Evolutionary conservation across 1,140 invertebrate species (phyloP), one percentile per base, ranked within the genome.

Genomic region (Heliconius melpomene): DNA sequence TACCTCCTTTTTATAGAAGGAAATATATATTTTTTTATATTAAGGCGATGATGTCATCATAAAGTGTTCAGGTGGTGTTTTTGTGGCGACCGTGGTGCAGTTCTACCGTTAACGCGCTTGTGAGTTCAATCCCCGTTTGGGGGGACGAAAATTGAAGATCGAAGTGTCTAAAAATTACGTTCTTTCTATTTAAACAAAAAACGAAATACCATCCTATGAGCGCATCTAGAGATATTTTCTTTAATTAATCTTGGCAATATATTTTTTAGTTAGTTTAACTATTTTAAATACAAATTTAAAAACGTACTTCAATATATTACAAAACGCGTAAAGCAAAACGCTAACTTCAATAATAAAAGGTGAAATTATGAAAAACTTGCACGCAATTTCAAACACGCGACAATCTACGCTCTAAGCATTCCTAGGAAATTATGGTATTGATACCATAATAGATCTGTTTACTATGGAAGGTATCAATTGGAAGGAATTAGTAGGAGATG

Each of bases 371-470:
- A 66, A 66, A 66, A 29, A 66, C 11, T 3, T 66, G 18, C 75
- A 77, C 75, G 75, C 54, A 20, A 71, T 18, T 3, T 2, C 16
- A 29, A 29, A 71, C 75, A 77, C 66, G 75, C 54, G 75, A 57
- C 57, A 38, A 6, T 46, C 32, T 50, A 36, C 18, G 7, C 11
- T 26, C 23, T 77, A 18, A 32, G 36, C 60, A 77, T 77, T 77
- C 57, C 60, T 70, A 9, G 60, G n/a, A 70, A 70, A 77, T 77
- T 77, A 60, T 29, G 54, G 36, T 40, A 50, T 66, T 60, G 57
- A 32, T 66, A 75, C 16, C 52, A 50, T 77, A 77, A 77, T 77
- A 66, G 66, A 40, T 23, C 54, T 29, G 38, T 70, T 71, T 71
- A 71, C 54, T 36, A 57, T 75, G 20, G 60, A 16, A 36, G 20